phyloP scores from a whole-genome alignment of 2,113 vertebrate species.

The Tachycineta bicolor region DNA sequence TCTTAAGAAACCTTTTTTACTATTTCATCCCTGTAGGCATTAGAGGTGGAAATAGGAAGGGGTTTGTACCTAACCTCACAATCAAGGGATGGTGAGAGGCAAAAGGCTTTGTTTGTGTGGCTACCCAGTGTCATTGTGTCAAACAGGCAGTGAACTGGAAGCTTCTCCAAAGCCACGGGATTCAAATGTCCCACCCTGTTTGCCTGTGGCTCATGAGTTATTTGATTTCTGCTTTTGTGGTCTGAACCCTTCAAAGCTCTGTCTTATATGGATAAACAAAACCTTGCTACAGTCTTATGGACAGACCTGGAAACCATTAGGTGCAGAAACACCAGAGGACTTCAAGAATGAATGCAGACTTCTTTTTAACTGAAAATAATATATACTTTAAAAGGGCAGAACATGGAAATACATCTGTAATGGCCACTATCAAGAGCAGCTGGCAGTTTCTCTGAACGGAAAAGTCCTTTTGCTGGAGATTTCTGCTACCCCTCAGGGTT shows the following conservation, averaged over 20 bases:
- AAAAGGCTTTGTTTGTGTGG: background rate
- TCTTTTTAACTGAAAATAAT: conserved; percentile 11
- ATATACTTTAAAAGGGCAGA: background rate
- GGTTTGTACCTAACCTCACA: background rate
- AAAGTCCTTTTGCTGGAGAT: background rate
- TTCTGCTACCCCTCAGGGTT: background rate
- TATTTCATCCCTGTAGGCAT: background rate
- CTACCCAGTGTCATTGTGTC: background rate
- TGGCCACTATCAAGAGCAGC: background rate
- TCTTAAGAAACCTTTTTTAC: background rate
- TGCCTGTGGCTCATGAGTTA: background rate
- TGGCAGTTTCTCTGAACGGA: conserved; percentile 17
- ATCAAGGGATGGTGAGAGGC: background rate
- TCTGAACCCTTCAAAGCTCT: background rate
- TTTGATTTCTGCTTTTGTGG: conserved; percentile 15
- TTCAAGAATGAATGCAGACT: background rate
- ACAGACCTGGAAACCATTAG: conserved; percentile 1
- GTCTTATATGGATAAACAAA: background rate
- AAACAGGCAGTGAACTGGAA: background rate
- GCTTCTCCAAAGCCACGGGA: background rate
- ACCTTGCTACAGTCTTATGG: background rate
- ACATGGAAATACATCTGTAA: background rate
- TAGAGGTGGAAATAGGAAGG: background rate
- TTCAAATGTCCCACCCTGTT: background rate
- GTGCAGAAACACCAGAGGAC: background rate